Conservation (phyloP, 2,888 invertebrate genomes). For the Onchidella celtica region DNA sequence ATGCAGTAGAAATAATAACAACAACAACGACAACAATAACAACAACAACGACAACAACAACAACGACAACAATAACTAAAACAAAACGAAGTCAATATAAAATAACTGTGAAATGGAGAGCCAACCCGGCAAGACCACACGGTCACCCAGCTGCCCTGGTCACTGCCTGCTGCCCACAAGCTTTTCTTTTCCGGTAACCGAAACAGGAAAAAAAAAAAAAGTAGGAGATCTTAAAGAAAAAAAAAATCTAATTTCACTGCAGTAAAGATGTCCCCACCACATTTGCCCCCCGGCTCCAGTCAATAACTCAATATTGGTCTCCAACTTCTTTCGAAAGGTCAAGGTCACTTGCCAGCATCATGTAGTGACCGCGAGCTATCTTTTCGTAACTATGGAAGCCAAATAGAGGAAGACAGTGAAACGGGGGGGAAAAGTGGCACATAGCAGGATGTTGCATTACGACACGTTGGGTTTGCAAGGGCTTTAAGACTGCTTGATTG, state of each 20-base stretch:
- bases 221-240: background rate
- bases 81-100: no score
- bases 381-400: constrained; percentile 3
- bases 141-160: background rate
- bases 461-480: background rate
- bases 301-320: constrained; percentile 45
- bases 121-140: no score
- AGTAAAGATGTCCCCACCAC: constrained; percentile 24
- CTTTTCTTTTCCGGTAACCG: background rate
- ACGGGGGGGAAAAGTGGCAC: background rate
- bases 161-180: constrained; percentile 4
- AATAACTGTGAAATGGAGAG: no score
- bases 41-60: no score
- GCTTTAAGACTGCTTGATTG: background rate
- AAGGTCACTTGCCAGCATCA: constrained; percentile 20
- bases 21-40: no score
- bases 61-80: no score
- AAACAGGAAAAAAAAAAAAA: constrained; percentile 22
- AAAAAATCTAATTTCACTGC: constrained; percentile 41
- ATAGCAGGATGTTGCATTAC: background rate
- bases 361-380: constrained; percentile 44
- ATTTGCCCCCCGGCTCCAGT: background rate
- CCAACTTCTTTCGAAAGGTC: constrained; percentile 12
- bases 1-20: no score
- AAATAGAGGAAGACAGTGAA: no score